Evolutionary conservation across 2,113 vertebrate genomes (phyloP).

Genomic region (Connochaetes taurinus): DNA sequence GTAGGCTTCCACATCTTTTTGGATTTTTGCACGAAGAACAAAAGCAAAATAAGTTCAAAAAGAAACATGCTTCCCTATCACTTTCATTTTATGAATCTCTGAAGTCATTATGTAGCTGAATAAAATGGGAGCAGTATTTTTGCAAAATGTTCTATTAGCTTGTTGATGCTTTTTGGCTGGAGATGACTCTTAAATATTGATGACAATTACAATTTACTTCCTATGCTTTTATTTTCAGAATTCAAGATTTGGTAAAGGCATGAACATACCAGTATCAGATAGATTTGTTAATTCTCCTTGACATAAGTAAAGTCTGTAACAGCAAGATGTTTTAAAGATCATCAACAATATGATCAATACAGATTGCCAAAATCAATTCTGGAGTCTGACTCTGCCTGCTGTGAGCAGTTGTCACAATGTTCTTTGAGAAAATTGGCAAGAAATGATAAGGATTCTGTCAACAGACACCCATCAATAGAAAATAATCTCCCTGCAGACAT

Average conservation of each 20-base stretch:
- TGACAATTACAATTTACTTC: slow-evolving; percentile 60
- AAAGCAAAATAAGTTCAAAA: not conserved
- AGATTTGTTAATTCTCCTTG: slow-evolving; percentile 61
- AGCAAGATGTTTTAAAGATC: slow-evolving; percentile 72
- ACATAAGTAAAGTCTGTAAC: slow-evolving; percentile 70
- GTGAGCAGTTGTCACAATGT: slow-evolving; percentile 71
- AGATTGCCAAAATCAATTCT: slow-evolving; percentile 71
- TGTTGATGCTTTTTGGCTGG: slow-evolving; percentile 63
- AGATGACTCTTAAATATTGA: slow-evolving; percentile 65
- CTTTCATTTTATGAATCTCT: slow-evolving; percentile 5
- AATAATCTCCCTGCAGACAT: slow-evolving; percentile 35
- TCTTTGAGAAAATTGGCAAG: slow-evolving; percentile 68
- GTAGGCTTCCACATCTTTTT: not conserved
- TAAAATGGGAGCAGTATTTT: slow-evolving; percentile 33
- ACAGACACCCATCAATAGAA: slow-evolving; percentile 61
- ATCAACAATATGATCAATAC: slow-evolving; percentile 70
- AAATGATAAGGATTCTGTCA: slow-evolving; percentile 61
- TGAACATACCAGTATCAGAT: slow-evolving; percentile 54
- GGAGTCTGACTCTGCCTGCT: slow-evolving; percentile 68
- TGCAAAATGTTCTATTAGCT: slow-evolving; percentile 55
- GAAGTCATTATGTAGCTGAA: slow-evolving; percentile 37
- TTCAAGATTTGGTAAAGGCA: slow-evolving; percentile 55
- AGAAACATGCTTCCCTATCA: not conserved
- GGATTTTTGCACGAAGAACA: slow-evolving; percentile 11
- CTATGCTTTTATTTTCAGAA: slow-evolving; percentile 62